Percentiles rank a stretch among this genome's conserved stretches.
These are phyloP conservation scores for Xerus inauris DNA, from an alignment of 2,113 vertebrate genomes.

Conservation along the genomic window DNA sequence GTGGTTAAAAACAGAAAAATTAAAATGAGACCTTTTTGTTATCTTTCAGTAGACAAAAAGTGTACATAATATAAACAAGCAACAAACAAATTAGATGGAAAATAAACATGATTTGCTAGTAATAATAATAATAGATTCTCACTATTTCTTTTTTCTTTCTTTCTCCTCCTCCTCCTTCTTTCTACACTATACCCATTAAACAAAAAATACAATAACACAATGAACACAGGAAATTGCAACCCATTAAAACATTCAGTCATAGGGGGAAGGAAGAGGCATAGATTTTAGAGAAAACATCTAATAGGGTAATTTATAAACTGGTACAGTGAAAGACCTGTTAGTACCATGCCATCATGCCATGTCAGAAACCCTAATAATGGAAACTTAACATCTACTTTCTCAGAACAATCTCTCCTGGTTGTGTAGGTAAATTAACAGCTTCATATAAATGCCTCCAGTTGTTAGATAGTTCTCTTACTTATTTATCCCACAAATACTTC, in stretches of 20 bases:
- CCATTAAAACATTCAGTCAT: background rate
- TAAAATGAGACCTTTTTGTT: constrained; percentile 10
- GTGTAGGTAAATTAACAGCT: background rate
- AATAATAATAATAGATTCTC: background rate
- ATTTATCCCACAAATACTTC: constrained; percentile 37
- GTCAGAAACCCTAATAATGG: background rate
- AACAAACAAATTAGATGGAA: background rate
- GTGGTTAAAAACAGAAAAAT: constrained; percentile 27
- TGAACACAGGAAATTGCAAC: background rate
- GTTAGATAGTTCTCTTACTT: background rate
- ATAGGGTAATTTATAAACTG: constrained; percentile 28
- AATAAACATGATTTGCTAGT: constrained; percentile 23
- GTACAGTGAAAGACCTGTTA: background rate
- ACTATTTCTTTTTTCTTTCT: background rate
- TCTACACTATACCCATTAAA: background rate
- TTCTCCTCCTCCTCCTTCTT: too few relatives aligned
- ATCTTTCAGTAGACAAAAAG: background rate
- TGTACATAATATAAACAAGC: constrained; percentile 1
- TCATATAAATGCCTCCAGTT: background rate
- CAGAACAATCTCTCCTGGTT: background rate
- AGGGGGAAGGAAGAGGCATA: background rate
- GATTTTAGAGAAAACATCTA: background rate
- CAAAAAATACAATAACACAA: background rate
- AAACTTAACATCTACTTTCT: background rate
- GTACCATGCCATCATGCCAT: background rate